These are phyloP conservation scores for Drosophila kohkoa DNA, from an alignment of 1,140 invertebrate species.

Conservation along the genomic window DNA sequence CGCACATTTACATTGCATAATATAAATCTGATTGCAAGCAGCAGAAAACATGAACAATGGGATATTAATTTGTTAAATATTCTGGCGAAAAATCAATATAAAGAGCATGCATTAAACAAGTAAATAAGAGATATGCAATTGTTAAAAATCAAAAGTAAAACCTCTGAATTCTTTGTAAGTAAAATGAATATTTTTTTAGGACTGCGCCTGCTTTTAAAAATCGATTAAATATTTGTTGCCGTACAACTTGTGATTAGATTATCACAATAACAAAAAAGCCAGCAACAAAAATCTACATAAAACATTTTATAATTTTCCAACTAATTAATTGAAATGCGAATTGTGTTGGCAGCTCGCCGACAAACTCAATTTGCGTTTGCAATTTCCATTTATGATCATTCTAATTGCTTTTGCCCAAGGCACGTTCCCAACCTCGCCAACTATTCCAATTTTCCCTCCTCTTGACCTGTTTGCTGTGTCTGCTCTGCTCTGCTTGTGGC, in stretches of 20 bases:
- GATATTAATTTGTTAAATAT: too few relatives aligned
- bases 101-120: not conserved
- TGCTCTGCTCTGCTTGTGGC: not conserved
- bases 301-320: slow-evolving; percentile 25
- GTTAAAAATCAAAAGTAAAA: too few relatives aligned
- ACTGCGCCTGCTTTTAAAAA: too few relatives aligned
- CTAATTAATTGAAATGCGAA: slow-evolving; percentile 40
- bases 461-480: not conserved
- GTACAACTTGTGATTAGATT: not conserved
- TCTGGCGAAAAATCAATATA: not conserved
- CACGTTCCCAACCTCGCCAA: not conserved
- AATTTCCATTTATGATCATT: slow-evolving; percentile 43
- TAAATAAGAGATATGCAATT: too few relatives aligned
- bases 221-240: not conserved
- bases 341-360: slow-evolving; percentile 9
- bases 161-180: too few relatives aligned
- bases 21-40: not conserved
- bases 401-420: slow-evolving; percentile 62
- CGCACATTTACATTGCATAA: not conserved
- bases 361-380: slow-evolving; percentile 38
- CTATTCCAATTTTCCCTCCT: not conserved
- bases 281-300: not conserved
- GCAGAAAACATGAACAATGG: too few relatives aligned
- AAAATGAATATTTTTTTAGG: too few relatives aligned
- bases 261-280: not conserved